Base-by-base conservation (phyloP, 2,113 vertebrate genomes). In the Hydropotes inermis region DNA sequence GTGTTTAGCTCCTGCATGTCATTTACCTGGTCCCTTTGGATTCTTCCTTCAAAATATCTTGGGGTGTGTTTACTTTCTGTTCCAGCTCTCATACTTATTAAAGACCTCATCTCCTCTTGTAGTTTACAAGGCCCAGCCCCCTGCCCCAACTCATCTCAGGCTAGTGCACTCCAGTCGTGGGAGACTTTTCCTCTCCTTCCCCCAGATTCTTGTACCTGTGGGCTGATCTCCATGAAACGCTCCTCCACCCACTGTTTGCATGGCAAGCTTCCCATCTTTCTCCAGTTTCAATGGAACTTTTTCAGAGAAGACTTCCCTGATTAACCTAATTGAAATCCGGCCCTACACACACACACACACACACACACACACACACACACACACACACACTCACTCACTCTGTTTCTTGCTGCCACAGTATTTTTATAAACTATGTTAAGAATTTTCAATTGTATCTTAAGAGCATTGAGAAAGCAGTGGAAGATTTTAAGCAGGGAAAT, bases 361-460 rank as follows among this genome's bases (percentile, higher is more conserved):
- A 43, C n/a, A n/a, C 45, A 43, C 54, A 87, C 17, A 36, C 57
- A 43, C n/a, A 13, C 28, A 79, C 36, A 79, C 45, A 43, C 54
- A 87, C 45, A 43, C 54, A 87, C 17, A 36, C 57, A 43, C n/a
- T 21, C n/a, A 2, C 76, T 88, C 21, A 60, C 16, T 39, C 28
- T 23, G 19, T 58, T 89, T 93, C 82, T 96, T 83, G 36, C 70
- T 78, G 55, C 92, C 33, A 54, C 33, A 43, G 43, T 82, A 36
- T 47, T 95, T 91, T 94, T 87, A 54, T 52, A 88, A 95, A 57
- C 74, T 96, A 11, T 82, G 74, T 86, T 81, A 87, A 83, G 54
- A 91, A 94, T 96, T 96, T 97, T 83, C 83, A 82, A 61, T 61
- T 54, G 43, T 91, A 30, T 85, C 47, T 54, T 67, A 64, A 36